These are phyloP conservation scores for Octopus sinensis DNA, from an alignment of 1,140 invertebrate genomes.

Conservation along the genomic window DNA sequence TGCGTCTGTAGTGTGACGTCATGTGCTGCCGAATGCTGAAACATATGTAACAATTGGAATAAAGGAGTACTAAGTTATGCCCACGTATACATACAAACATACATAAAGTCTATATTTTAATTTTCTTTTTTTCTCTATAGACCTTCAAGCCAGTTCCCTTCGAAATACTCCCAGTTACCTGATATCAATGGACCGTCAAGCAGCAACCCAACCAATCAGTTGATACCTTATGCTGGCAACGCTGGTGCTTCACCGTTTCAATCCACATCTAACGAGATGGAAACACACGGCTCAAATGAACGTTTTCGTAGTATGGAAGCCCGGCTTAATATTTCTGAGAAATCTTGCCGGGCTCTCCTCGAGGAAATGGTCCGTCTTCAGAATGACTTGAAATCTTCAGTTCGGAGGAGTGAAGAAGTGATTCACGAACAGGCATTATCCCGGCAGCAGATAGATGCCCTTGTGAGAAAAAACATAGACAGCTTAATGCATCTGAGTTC, in stretches of 20 bases:
- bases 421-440: conserved; percentile 48
- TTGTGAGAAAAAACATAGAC: conserved; percentile 49
- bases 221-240: conserved; percentile 35
- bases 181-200: conserved; percentile 36
- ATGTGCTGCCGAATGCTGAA: too few species aligned
- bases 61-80: neutral
- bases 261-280: neutral
- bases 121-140: conserved; percentile 15
- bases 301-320: conserved; percentile 48
- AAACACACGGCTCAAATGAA: conserved; percentile 32
- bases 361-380: conserved; percentile 57
- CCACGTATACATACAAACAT: neutral
- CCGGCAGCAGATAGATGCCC: conserved; percentile 48
- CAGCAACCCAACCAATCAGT: conserved; percentile 27
- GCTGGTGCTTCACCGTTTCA: conserved; percentile 6
- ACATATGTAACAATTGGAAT: neutral
- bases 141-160: conserved; percentile 41
- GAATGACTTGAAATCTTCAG: conserved; percentile 46
- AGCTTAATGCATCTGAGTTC: conserved; percentile 45
- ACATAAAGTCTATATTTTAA: neutral
- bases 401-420: conserved; percentile 48
- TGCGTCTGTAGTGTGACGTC: neutral
- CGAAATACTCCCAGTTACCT: conserved; percentile 45
- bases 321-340: conserved; percentile 50
- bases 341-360: conserved; percentile 54